Evolutionary conservation across 2,113 vertebrate genomes (phyloP).

Genomic region (Glaucidium brasilianum): DNA sequence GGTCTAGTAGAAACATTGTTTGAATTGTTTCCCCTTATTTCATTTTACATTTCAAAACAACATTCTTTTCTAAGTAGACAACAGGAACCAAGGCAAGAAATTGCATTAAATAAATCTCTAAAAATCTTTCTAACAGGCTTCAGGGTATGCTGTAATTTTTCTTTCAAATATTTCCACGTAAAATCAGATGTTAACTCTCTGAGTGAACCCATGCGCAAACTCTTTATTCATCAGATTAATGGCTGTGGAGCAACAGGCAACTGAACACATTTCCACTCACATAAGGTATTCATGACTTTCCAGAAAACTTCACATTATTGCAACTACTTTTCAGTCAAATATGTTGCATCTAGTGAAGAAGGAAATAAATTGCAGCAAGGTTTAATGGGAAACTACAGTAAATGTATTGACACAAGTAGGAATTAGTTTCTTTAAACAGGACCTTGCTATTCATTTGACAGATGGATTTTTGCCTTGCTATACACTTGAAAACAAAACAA

Average conservation of each 20-base stretch:
- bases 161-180: conserved; percentile 62
- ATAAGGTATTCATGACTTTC: conserved; percentile 27
- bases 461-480: conserved; percentile 28
- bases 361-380: conserved; percentile 47
- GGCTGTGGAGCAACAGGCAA: conserved; percentile 60
- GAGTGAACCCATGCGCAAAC: conserved; percentile 59
- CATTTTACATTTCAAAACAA: conserved; percentile 65
- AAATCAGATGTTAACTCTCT: conserved; percentile 71
- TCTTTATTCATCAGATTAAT: conserved; percentile 53
- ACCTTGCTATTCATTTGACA: conserved; percentile 11
- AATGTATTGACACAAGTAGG: not conserved
- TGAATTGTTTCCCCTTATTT: conserved; percentile 44
- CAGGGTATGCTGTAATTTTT: conserved; percentile 43
- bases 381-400: conserved; percentile 10
- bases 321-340: conserved; percentile 58
- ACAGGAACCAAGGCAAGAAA: conserved; percentile 32
- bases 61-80: conserved; percentile 60
- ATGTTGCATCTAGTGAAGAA: conserved; percentile 41
- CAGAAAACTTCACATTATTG: conserved; percentile 56
- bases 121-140: conserved; percentile 46
- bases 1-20: conserved; percentile 40
- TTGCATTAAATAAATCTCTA: conserved; percentile 57
- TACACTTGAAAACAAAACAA: not conserved
- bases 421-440: conserved; percentile 47
- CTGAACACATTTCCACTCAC: conserved; percentile 25